Percentiles rank a stretch among this genome's conserved stretches.
Evolutionary conservation across 2,113 vertebrate genomes (phyloP).

Genomic region (Nycticorax nycticorax): DNA sequence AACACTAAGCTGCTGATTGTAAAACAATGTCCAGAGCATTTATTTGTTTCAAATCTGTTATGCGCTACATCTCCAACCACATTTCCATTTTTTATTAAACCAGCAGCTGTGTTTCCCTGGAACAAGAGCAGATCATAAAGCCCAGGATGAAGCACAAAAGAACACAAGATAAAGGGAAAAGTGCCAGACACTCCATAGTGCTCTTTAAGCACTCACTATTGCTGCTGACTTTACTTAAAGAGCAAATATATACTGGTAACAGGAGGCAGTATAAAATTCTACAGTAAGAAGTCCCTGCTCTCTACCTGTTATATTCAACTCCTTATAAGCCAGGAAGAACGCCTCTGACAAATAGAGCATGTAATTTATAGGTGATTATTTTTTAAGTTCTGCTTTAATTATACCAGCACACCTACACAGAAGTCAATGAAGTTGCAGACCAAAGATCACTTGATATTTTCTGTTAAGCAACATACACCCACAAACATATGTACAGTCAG

Average conservation of each 20-base stretch:
- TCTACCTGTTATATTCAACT: background rate
- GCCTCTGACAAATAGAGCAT: background rate
- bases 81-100: constrained; percentile 56
- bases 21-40: background rate
- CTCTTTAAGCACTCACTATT: background rate
- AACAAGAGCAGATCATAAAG: constrained; percentile 26
- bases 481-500: background rate
- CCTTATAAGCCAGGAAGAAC: background rate
- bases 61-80: background rate
- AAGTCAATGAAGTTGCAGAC: background rate
- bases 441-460: background rate
- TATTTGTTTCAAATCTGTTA: background rate
- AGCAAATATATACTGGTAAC: background rate
- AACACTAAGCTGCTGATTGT: background rate
- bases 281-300: background rate
- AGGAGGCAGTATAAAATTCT: background rate
- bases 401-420: background rate
- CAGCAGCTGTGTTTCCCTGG: constrained; percentile 54
- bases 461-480: background rate
- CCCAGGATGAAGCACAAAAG: background rate
- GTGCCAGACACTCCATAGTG: background rate
- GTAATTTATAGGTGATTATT: background rate
- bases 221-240: background rate
- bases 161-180: constrained; percentile 18
- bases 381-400: background rate